Conservation (phyloP, 2,888 invertebrate genomes). For the Catocala fraxini region DNA sequence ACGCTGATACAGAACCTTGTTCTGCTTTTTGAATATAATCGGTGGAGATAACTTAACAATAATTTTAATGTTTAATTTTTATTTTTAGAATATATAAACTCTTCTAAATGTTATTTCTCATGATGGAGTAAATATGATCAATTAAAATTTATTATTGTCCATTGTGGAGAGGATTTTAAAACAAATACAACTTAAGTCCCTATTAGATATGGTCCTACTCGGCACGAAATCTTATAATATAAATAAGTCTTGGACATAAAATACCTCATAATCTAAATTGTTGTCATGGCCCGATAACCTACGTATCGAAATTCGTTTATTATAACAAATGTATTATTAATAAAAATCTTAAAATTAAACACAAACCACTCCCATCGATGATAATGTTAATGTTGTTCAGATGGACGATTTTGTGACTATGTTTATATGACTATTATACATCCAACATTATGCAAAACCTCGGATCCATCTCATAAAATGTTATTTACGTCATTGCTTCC, state of each 20-base stretch:
- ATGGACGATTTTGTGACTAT: constrained; percentile 80
- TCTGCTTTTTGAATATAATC: constrained; percentile 81
- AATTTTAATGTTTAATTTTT: constrained; percentile 44
- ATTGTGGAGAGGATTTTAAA: constrained; percentile 33
- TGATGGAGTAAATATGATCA: constrained; percentile 11
- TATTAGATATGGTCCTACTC: constrained; percentile 52
- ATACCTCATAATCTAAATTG: constrained; percentile 75
- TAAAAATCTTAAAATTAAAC: constrained; percentile 77
- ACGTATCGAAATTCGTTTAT: constrained; percentile 77
- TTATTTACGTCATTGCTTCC: constrained; percentile 72
- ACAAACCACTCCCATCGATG: constrained; percentile 82
- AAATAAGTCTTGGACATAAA: constrained; percentile 81
- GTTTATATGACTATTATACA: constrained; percentile 77
- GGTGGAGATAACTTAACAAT: constrained; percentile 77
- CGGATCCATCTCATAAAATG: constrained; percentile 69
- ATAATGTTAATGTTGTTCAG: constrained; percentile 77
- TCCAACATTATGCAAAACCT: constrained; percentile 71
- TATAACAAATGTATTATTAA: constrained; percentile 75
- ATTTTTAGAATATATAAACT: constrained; percentile 11
- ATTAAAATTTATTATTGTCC: constrained; percentile 17
- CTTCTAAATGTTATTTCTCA: constrained; percentile 12
- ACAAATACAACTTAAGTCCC: constrained; percentile 44
- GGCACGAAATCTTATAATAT: constrained; percentile 68
- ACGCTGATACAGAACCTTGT: constrained; percentile 73
- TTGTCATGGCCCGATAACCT: constrained; percentile 86